Evolutionary conservation across 1,140 invertebrate genomes (phyloP).

Genomic region (Mylabris phalerata): DNA sequence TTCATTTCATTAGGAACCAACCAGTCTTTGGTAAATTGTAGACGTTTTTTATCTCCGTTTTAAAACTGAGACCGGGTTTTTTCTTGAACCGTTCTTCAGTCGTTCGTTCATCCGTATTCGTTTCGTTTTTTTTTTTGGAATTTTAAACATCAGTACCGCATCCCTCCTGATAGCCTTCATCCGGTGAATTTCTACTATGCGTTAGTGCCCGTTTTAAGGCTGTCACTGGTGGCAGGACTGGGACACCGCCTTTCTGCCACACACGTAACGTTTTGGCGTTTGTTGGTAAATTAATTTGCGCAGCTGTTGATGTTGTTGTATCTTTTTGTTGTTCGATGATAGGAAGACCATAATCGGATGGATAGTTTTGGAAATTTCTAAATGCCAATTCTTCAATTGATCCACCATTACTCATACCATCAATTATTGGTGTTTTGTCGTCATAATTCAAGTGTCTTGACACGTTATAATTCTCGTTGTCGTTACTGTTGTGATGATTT

Average conservation of each 20-base stretch:
- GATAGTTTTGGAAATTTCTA: conserved; percentile 48
- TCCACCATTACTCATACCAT: conserved; percentile 50
- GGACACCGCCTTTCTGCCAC: conserved; percentile 75
- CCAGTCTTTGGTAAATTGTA: conserved; percentile 32
- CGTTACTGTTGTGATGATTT: conserved; percentile 38
- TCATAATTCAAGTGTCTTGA: conserved; percentile 48
- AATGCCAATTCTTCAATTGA: conserved; percentile 43
- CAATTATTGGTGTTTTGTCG: conserved; percentile 70
- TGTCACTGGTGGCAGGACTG: conserved; percentile 73
- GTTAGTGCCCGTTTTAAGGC: conserved; percentile 69
- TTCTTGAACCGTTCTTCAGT: too few relatives aligned
- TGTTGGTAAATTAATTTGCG: conserved; percentile 39
- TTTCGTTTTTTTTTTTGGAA: neutral
- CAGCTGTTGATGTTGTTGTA: conserved; percentile 28
- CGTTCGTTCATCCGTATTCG: neutral
- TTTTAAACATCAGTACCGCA: conserved; percentile 82
- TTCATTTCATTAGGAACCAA: conserved; percentile 28
- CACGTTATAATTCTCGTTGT: neutral
- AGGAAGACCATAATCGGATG: conserved; percentile 71
- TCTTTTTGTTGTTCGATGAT: conserved; percentile 45
- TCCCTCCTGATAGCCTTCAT: conserved; percentile 86
- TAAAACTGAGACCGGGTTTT: too few relatives aligned
- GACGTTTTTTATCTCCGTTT: neutral
- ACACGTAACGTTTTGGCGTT: conserved; percentile 72
- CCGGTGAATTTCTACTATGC: conserved; percentile 74